These are phyloP conservation scores for Vimba vimba DNA, from an alignment of 2,113 vertebrate species.

Conservation along the genomic window DNA sequence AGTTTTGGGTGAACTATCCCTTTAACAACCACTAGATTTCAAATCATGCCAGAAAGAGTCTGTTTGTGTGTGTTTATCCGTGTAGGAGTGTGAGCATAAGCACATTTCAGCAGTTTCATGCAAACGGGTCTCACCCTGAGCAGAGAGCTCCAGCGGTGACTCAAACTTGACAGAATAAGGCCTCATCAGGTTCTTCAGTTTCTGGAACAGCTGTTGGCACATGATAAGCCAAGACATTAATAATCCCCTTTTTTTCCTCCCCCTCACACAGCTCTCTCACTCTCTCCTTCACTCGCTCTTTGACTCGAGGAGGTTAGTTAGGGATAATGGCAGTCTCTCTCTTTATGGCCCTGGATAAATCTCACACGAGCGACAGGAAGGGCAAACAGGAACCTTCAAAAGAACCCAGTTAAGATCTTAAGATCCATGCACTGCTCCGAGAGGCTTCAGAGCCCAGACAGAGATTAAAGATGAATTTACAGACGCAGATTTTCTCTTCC, in stretches of 20 bases:
- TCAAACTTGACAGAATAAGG: constrained; percentile 93
- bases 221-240: constrained; percentile 70
- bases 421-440: background rate
- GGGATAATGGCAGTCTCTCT: constrained; percentile 21
- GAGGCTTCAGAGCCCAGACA: background rate
- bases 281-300: background rate
- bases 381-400: constrained; percentile 26
- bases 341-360: constrained; percentile 17
- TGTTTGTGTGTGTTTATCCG: constrained; percentile 26
- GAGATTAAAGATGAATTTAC: constrained; percentile 22
- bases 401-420: constrained; percentile 16
- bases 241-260: constrained; percentile 48
- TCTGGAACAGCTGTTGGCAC: constrained; percentile 91
- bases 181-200: constrained; percentile 97
- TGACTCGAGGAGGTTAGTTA: constrained; percentile 33
- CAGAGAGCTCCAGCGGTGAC: constrained; percentile 97
- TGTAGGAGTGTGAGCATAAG: constrained; percentile 13
- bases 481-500: background rate
- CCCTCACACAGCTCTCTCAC: constrained; percentile 11
- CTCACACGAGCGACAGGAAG: constrained; percentile 25
- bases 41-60: background rate
- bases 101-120: background rate
- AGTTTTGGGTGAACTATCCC: too few species aligned
- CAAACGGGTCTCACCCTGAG: constrained; percentile 84
- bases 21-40: background rate